Evolutionary conservation across 2,113 vertebrate genomes (phyloP).

Genomic region (Chionis minor): DNA sequence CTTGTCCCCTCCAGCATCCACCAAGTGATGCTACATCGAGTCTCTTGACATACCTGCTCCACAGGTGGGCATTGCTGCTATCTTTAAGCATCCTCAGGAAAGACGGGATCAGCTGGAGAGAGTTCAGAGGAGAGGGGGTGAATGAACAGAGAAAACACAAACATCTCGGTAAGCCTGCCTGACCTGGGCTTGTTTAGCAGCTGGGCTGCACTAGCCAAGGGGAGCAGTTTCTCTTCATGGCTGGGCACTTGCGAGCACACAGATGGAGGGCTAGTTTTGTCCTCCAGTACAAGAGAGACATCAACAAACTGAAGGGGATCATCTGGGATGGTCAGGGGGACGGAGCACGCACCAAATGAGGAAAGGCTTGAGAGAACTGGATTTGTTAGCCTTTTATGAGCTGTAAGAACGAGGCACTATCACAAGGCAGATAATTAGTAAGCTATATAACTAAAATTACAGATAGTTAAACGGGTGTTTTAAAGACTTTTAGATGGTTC

Average conservation of each 20-base stretch:
- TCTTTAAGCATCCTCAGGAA: neutral
- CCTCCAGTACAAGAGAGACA: rapidly evolving
- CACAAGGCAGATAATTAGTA: neutral
- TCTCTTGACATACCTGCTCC: neutral
- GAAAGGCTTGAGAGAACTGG: neutral
- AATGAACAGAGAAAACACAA: neutral
- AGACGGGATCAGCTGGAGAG: neutral
- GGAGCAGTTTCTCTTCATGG: neutral
- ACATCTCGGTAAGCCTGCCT: neutral
- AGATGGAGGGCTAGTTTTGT: neutral
- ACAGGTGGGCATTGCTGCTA: neutral
- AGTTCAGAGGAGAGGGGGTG: neutral
- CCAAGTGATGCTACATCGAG: neutral
- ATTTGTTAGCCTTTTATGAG: neutral
- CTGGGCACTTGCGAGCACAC: neutral
- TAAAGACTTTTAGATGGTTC: neutral
- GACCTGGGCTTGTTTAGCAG: neutral
- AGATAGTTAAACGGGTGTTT: neutral
- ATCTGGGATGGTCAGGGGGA: neutral
- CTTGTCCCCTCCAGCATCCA: neutral
- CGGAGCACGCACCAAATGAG: neutral
- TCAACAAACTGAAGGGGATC: neutral
- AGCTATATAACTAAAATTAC: neutral
- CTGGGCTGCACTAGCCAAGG: neutral
- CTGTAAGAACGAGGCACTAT: neutral